Conservation (phyloP, 2,797 vertebrate species). For the Apodemus agrarius region DNA sequence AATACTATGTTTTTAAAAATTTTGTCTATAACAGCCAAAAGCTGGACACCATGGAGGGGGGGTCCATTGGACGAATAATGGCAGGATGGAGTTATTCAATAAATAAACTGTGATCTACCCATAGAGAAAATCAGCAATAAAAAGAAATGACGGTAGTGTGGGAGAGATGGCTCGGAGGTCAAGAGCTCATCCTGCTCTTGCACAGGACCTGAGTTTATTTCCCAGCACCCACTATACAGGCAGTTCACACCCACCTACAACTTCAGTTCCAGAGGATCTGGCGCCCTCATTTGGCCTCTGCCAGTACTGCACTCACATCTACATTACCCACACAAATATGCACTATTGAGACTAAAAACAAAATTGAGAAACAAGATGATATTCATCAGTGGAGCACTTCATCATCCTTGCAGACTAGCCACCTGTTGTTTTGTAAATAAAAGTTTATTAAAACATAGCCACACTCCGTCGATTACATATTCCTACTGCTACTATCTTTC, state of each 20-base stretch:
- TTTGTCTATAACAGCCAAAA: neutral
- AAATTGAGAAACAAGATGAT: constrained; percentile 15
- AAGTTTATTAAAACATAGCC: constrained; percentile 51
- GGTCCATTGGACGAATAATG: neutral
- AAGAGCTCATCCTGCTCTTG: neutral
- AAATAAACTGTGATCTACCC: neutral
- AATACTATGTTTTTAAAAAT: neutral
- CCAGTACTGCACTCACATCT: neutral
- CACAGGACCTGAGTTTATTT: neutral
- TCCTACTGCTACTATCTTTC: neutral
- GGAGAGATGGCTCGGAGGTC: neutral
- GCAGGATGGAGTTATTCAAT: neutral
- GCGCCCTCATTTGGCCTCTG: neutral
- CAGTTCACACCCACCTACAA: neutral
- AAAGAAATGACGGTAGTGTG: neutral
- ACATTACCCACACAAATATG: neutral
- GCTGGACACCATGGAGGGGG: neutral
- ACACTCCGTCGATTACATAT: neutral
- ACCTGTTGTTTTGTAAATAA: constrained; percentile 43
- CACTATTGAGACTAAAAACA: neutral
- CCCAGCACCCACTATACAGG: neutral
- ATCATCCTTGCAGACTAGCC: neutral
- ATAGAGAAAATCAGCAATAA: neutral
- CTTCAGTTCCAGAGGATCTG: too few species aligned
- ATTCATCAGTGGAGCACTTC: neutral